phyloP scores from a whole-genome alignment of 1,140 invertebrate species.

The Pinna nobilis region DNA sequence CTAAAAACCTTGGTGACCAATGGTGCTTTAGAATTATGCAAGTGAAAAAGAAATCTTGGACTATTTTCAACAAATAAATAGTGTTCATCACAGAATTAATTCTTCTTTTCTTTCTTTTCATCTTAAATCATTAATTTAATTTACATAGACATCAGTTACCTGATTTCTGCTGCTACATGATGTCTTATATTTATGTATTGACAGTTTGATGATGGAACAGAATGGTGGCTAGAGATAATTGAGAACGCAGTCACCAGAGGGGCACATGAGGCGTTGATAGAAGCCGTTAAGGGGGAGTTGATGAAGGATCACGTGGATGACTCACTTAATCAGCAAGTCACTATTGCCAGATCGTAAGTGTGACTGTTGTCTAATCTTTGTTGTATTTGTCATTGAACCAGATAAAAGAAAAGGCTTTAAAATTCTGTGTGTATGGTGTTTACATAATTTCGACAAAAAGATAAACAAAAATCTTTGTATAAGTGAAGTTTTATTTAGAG shows the following conservation, averaged over 20 bases:
- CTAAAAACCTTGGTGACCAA: no score
- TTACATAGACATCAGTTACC: no score
- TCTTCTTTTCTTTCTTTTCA: no score
- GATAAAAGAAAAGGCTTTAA: not conserved
- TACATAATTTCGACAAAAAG: not conserved
- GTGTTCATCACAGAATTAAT: no score
- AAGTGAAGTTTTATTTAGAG: no score
- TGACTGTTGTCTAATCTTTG: not conserved
- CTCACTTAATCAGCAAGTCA: slow-evolving; percentile 1
- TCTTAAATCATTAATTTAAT: no score
- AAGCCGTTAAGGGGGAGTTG: slow-evolving; percentile 75
- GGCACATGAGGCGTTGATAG: slow-evolving; percentile 69
- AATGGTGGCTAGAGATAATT: slow-evolving; percentile 73
- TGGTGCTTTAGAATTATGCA: no score
- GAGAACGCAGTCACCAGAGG: slow-evolving; percentile 52
- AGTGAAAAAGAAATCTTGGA: no score
- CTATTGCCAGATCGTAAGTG: slow-evolving; percentile 41
- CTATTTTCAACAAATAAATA: no score
- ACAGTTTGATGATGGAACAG: slow-evolving; percentile 42
- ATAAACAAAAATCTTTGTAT: not conserved
- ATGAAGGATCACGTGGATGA: slow-evolving; percentile 45
- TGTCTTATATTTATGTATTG: not conserved
- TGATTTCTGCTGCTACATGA: no score
- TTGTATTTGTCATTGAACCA: not conserved
- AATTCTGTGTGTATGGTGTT: not conserved